phyloP scores from a whole-genome alignment of 2,113 vertebrate species.

The Austrofundulus limnaeus region DNA sequence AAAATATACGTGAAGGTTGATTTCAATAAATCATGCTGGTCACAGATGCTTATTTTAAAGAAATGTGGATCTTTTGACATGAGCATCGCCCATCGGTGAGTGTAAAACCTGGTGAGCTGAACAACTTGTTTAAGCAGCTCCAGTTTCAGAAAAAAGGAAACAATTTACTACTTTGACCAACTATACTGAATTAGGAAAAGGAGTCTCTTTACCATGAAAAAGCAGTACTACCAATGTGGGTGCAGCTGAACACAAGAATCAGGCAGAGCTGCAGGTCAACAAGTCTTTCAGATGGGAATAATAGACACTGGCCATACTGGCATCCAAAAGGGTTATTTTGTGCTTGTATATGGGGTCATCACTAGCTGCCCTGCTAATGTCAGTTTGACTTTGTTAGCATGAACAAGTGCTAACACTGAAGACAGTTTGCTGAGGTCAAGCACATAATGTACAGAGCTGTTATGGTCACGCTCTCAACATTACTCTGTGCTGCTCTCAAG shows the following conservation, averaged over 20 bases:
- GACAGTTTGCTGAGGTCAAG: constrained; percentile 90
- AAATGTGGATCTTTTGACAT: no score
- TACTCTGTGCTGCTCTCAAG: constrained; percentile 95
- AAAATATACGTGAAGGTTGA: constrained; percentile 3
- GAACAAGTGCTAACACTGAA: constrained; percentile 61
- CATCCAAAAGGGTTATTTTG: background rate
- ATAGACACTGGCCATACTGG: background rate
- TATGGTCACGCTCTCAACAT: constrained; percentile 87
- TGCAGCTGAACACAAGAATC: background rate
- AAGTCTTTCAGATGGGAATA: background rate
- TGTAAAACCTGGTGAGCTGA: background rate
- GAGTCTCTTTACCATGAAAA: background rate
- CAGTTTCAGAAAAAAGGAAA: background rate
- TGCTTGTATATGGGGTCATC: background rate
- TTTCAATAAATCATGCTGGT: constrained; percentile 19
- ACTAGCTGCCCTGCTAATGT: background rate
- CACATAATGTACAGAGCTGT: constrained; percentile 95
- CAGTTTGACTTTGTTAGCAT: constrained; percentile 13
- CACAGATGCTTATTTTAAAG: background rate
- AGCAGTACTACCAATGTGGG: no score
- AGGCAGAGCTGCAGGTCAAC: background rate
- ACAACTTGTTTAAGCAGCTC: background rate
- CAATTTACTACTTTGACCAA: constrained; percentile 4
- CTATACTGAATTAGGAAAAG: no score
- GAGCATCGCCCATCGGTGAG: no score